phyloP scores from a whole-genome alignment of 2,888 invertebrate species.

The Pristionchus fissidentatus region DNA sequence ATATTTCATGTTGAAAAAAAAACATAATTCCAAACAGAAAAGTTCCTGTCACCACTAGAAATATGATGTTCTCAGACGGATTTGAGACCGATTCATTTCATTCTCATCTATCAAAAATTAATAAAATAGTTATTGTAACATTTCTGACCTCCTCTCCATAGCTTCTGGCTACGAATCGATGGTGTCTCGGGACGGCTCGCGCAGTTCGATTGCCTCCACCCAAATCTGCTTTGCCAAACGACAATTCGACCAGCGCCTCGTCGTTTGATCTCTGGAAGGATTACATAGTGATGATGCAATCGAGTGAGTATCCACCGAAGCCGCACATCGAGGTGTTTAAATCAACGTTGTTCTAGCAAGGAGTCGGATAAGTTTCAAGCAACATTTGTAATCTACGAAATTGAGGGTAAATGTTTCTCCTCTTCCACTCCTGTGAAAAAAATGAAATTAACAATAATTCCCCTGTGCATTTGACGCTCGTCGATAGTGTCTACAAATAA shows the following conservation, averaged over 20 bases:
- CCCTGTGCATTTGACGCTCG: background rate
- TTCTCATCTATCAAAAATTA: too few relatives aligned
- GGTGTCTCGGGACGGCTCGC: slow-evolving; percentile 53
- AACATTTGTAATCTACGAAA: background rate
- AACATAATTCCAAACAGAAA: too few relatives aligned
- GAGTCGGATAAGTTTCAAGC: too few relatives aligned
- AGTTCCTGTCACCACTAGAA: too few relatives aligned
- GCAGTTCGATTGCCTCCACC: slow-evolving; percentile 58
- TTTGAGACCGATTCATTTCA: too few relatives aligned
- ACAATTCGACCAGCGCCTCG: slow-evolving; percentile 65
- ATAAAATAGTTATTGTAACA: background rate
- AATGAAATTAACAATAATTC: background rate
- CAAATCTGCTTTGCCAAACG: slow-evolving; percentile 59
- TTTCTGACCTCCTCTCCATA: slow-evolving; percentile 46
- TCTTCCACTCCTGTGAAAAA: background rate
- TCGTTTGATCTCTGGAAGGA: slow-evolving; percentile 64
- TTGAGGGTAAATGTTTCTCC: background rate
- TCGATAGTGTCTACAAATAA: background rate
- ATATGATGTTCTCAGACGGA: too few relatives aligned
- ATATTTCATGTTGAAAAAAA: too few relatives aligned
- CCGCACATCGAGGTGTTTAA: too few relatives aligned
- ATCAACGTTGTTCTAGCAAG: too few relatives aligned
- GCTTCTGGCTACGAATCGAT: slow-evolving; percentile 31
- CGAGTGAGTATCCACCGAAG: too few relatives aligned
- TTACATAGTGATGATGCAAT: background rate